Evolutionary conservation across 2,797 vertebrate genomes (phyloP), one percentile per base, ranked within the genome.

Genomic region (Argya squamiceps): DNA sequence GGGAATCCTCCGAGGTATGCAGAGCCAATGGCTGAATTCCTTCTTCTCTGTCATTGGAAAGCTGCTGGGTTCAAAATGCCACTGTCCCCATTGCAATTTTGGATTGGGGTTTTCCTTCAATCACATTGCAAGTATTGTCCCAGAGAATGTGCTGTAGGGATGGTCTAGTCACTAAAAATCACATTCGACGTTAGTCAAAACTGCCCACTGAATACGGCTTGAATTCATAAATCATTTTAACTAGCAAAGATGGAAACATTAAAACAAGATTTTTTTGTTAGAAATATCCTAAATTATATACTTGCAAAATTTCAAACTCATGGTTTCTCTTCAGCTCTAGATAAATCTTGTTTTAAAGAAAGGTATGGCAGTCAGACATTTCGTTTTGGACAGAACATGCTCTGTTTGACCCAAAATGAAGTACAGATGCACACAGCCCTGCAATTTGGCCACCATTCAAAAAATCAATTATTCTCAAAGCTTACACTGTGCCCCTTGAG

Each of bases 401-500:
- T 88, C 71, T 12, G 0, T 82, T 55, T 85, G 89, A 87, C 88
- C 83, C 69, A 32, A 67, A 81, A 46, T 10, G 30, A 46, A 86
- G 60, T 53, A 12, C 59, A 47, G 30, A 30, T 20, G 15, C 49
- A 64, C 59, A 59, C 49, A 75, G 55, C 41, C 37, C 88, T 88
- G 58, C 69, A 46, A 71, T 70, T 84, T 94, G 93, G 88, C 76
- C 62, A 74, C 62, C 14, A 27, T 63, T 93, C 93, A 96, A 75
- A 80, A 95, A 88, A 88, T 81, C 93, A 88, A 84, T 94, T 94
- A 70, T 86, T 95, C 68, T 78, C 86, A 23, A 62, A 79, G 50
- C 82, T 93, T 83, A 47, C 56, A 50, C 68, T 74, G 34, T 78
- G 69, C 49, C 43, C 80, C 91, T 84, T 30, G 69, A 86, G 77